Evolutionary conservation across 1,140 invertebrate genomes (phyloP), one percentile per base, ranked within the genome.

Genomic region (Pseudomyrmex dendroicus): DNA sequence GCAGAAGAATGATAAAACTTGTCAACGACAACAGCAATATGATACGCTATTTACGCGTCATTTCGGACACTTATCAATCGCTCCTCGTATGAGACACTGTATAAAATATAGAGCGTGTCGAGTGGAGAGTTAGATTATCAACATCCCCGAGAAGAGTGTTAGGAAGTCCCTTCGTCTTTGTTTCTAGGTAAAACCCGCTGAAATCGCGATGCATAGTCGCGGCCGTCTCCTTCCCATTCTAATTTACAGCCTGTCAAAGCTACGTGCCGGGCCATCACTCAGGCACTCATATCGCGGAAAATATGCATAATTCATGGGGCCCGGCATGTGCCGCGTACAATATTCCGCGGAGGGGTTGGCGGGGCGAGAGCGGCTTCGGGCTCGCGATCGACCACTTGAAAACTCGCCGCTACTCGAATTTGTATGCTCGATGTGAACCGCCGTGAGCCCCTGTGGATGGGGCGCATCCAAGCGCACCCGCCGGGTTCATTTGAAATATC

Each of bases 201-300:
- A 86, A 86, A 87, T 82, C 64, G 77, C 61, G 68, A 74, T 56
- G 61, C 85, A 68, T 73, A 83, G 64, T 64, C 57, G 76, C 54
- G 61, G 68, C 48, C 62, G 25, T 9, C 61, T 87, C 89, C n/a
- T 85, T 89, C 85, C 83, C 84, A 91, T 90, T 93, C 90, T 92
- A 94, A 94, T 94, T 94, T 94, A 94, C 93, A 93, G 87, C 87
- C 91, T 91, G 93, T 94, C 94, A 92, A 92, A 92, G 80, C 90
- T 88, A 82, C 84, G 89, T 85, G 87, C 89, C 86, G 87, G 89
- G 87, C 91, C 89, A 93, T 94, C 93, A 91, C 90, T 93, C 94
- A 94, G 91, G 84, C 91, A 94, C 93, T 93, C 93, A 91, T 93
- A 93, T 93, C 91, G 90, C 82, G 93, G 93, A 93, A 94, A 93